Conservation (phyloP, 2,888 invertebrate species). For the Cabera pusaria region DNA sequence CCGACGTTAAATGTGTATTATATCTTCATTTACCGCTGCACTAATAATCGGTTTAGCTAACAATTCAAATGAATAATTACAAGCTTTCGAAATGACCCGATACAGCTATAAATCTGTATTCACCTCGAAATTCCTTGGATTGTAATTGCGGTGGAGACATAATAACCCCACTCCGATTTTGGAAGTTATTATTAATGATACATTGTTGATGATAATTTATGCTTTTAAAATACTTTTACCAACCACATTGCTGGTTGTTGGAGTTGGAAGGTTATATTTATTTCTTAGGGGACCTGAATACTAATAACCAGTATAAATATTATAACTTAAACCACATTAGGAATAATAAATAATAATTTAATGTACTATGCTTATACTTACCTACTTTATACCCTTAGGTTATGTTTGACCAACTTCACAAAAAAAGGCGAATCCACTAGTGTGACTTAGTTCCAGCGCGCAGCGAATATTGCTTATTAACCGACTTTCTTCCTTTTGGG, state of each 20-base stretch:
- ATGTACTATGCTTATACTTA: too few species aligned
- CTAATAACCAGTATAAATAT: too few species aligned
- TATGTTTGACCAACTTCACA: too few species aligned
- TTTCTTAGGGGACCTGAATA: conserved; percentile 4
- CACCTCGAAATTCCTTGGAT: conserved; percentile 32
- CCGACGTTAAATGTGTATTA: conserved; percentile 47
- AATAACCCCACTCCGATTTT: conserved; percentile 25
- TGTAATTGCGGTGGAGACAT: conserved; percentile 23
- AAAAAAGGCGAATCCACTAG: too few species aligned
- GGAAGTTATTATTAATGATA: conserved; percentile 28
- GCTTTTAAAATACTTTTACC: conserved; percentile 15
- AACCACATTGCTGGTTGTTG: too few species aligned
- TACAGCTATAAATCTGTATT: conserved; percentile 48
- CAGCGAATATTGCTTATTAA: too few species aligned
- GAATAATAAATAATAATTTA: too few species aligned
- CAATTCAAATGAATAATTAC: conserved; percentile 66
- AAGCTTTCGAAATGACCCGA: conserved; percentile 50
- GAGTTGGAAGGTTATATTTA: conserved; percentile 4
- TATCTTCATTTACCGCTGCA: conserved; percentile 56
- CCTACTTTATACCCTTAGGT: too few species aligned
- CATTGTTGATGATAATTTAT: conserved; percentile 29
- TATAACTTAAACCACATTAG: too few species aligned
- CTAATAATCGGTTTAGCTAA: conserved; percentile 63
- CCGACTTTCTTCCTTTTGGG: too few species aligned
- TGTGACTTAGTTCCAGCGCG: too few species aligned